phyloP scores from a whole-genome alignment of 1,140 invertebrate genomes.

The Oncopodura yosiiana region DNA sequence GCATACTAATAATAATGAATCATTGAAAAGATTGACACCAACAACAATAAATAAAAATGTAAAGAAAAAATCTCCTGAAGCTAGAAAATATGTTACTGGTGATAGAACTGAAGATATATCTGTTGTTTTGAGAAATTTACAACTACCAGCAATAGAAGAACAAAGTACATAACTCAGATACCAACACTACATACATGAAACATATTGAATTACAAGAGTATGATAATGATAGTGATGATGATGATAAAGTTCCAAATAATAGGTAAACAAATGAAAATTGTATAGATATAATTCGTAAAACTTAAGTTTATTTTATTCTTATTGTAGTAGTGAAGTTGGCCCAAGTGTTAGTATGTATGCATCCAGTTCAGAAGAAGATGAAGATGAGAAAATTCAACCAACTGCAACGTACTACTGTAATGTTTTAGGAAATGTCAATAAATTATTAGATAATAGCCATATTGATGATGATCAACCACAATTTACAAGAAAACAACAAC shows the following conservation, averaged over 20 bases:
- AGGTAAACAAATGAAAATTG: background rate
- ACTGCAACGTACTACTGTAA: conserved; percentile 28
- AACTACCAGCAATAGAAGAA: conserved; percentile 17
- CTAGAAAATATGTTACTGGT: background rate
- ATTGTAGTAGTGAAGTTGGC: conserved; percentile 7
- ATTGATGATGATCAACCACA: background rate
- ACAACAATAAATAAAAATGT: background rate
- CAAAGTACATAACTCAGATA: conserved; percentile 16
- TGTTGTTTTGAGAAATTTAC: conserved; percentile 21
- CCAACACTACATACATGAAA: conserved; percentile 11
- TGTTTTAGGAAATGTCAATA: conserved; percentile 29
- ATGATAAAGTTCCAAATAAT: background rate
- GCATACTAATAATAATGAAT: background rate
- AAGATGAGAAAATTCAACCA: conserved; percentile 19
- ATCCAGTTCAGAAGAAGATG: conserved; percentile 13
- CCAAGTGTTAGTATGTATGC: conserved; percentile 26
- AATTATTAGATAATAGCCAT: conserved; percentile 19
- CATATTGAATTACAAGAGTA: conserved; percentile 18
- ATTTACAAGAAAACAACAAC: background rate
- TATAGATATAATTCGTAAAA: background rate
- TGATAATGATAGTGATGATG: conserved; percentile 5
- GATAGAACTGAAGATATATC: conserved; percentile 19
- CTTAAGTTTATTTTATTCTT: background rate
- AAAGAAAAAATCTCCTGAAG: background rate
- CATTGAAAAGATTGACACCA: background rate